Percentiles rank a stretch among this genome's conserved stretches.
These are phyloP conservation scores for Nylanderia fulva DNA, from an alignment of 1,140 invertebrate species.

Conservation along the genomic window DNA sequence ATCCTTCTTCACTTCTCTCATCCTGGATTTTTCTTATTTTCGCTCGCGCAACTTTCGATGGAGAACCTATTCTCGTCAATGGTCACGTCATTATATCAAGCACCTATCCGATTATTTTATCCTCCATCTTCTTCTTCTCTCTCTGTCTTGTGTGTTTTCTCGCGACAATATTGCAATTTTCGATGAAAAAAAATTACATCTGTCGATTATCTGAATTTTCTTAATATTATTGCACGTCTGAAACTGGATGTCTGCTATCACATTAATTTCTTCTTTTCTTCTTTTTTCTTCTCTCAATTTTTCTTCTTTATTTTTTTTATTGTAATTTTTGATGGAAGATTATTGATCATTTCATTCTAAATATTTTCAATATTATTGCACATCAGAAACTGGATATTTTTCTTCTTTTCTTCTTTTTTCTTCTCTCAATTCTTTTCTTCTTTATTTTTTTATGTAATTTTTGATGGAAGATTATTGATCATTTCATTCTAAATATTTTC, in stretches of 20 bases:
- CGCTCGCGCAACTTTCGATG: constrained; percentile 14
- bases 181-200: not conserved
- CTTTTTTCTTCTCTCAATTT: no score
- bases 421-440: no score
- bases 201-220: not conserved
- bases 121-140: not conserved
- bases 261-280: no score
- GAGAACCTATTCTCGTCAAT: constrained; percentile 46
- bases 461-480: no score
- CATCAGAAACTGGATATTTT: no score
- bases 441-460: no score
- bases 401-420: no score
- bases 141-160: not conserved
- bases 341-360: not conserved
- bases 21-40: constrained; percentile 4
- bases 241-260: no score
- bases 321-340: no score
- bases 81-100: constrained; percentile 8
- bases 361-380: not conserved
- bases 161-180: not conserved
- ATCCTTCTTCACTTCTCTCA: not conserved
- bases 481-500: not conserved
- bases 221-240: not conserved
- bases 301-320: no score
- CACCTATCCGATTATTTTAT: not conserved